phyloP scores from a whole-genome alignment of 2,888 invertebrate species.

The Tiliacea aurago region DNA sequence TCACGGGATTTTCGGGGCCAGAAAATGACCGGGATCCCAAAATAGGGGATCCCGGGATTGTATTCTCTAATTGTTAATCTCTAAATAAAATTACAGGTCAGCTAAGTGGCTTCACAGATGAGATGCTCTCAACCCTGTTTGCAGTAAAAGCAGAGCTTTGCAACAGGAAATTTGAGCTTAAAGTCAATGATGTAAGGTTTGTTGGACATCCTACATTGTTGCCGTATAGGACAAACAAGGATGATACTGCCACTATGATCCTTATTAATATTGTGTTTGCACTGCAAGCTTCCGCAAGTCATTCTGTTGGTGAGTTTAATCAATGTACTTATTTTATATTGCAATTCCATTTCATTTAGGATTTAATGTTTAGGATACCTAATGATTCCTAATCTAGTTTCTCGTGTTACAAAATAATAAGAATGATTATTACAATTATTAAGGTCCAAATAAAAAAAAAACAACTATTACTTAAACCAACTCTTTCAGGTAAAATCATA shows the following conservation, averaged over 20 bases:
- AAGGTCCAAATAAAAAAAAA: neutral
- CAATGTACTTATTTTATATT: neutral
- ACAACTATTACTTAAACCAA: neutral
- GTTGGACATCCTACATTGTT: slow-evolving; percentile 97
- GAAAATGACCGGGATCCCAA: no score
- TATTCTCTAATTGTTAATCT: no score
- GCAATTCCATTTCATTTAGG: neutral
- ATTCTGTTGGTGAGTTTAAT: slow-evolving; percentile 93
- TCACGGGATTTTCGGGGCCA: no score
- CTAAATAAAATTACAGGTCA: slow-evolving; percentile 80
- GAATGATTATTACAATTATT: neutral
- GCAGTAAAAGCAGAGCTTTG: slow-evolving; percentile 97
- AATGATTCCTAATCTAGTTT: neutral
- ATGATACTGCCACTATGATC: slow-evolving; percentile 93
- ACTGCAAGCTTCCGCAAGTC: slow-evolving; percentile 96
- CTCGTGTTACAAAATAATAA: no score
- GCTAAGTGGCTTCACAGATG: slow-evolving; percentile 94
- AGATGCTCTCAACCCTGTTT: slow-evolving; percentile 96
- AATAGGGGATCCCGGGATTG: no score
- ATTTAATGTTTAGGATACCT: neutral
- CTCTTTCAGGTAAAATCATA: neutral
- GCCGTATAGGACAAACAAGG: slow-evolving; percentile 92
- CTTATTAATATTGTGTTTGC: slow-evolving; percentile 97
- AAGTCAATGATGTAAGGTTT: slow-evolving; percentile 98
- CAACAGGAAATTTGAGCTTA: slow-evolving; percentile 97